Evolutionary conservation across 1,140 invertebrate species (phyloP).

Genomic region (Listronotus bonariensis): DNA sequence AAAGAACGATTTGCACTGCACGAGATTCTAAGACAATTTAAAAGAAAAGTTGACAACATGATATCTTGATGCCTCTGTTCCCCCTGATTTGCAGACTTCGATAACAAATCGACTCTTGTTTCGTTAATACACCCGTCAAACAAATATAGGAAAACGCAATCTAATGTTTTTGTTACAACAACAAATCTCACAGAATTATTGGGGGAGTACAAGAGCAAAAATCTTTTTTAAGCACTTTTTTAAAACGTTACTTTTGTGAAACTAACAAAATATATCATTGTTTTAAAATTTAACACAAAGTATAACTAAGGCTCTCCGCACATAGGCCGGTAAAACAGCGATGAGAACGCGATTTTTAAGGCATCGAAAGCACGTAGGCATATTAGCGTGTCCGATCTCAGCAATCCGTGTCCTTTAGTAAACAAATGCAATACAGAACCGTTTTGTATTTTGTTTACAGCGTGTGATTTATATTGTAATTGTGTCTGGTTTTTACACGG

Average conservation of each 20-base stretch:
- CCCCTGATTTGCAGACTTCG: slow-evolving; percentile 35
- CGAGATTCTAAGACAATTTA: slow-evolving; percentile 22
- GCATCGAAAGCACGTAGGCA: too few relatives aligned
- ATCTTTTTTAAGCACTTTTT: neutral
- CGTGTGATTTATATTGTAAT: too few relatives aligned
- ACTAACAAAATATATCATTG: too few relatives aligned
- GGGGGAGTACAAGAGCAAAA: neutral
- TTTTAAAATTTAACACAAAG: too few relatives aligned
- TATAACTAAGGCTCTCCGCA: too few relatives aligned
- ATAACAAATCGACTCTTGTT: slow-evolving; percentile 32
- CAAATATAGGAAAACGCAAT: slow-evolving; percentile 21
- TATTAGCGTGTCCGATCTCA: too few relatives aligned
- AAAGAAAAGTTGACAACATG: slow-evolving; percentile 32
- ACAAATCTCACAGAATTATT: neutral
- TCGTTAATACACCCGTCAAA: slow-evolving; percentile 26
- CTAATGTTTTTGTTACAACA: neutral
- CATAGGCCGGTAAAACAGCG: too few relatives aligned
- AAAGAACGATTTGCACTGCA: slow-evolving; percentile 15
- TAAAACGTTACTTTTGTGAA: neutral
- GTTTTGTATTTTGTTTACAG: too few relatives aligned
- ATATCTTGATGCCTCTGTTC: slow-evolving; percentile 36
- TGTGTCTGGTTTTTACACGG: too few relatives aligned
- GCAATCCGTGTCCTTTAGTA: too few relatives aligned
- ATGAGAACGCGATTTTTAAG: too few relatives aligned
- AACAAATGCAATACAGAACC: too few relatives aligned